Evolutionary conservation across 2,888 invertebrate genomes (phyloP).

Genomic region (Galerucella pusilla): DNA sequence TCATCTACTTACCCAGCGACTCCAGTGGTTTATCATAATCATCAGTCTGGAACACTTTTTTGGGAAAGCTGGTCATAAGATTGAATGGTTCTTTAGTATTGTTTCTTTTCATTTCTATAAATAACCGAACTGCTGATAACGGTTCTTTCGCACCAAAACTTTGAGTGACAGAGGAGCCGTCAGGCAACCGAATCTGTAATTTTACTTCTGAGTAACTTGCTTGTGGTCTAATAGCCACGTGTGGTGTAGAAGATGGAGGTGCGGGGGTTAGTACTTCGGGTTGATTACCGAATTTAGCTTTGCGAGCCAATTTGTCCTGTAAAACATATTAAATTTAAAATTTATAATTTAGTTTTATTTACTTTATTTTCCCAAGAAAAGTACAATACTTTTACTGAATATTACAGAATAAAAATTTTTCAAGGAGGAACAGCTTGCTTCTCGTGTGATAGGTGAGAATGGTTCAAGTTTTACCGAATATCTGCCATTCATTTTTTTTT

Average conservation of each 20-base stretch:
- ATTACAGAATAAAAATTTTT: too few relatives aligned
- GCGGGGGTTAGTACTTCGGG: constrained; percentile 43
- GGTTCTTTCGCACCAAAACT: constrained; percentile 88
- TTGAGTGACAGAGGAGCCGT: constrained; percentile 79
- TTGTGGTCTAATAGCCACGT: constrained; percentile 40
- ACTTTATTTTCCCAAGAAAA: too few relatives aligned
- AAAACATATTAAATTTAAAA: background rate
- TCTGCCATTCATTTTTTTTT: too few relatives aligned
- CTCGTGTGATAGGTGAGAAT: too few relatives aligned
- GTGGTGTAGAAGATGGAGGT: constrained; percentile 47
- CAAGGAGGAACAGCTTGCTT: too few relatives aligned
- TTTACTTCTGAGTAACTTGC: constrained; percentile 75
- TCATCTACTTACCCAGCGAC: constrained; percentile 75
- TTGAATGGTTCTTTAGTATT: constrained; percentile 76
- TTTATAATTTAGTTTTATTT: too few relatives aligned
- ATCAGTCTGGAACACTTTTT: constrained; percentile 84
- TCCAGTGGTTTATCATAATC: constrained; percentile 91
- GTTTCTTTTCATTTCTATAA: constrained; percentile 84
- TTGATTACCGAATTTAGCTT: constrained; percentile 68
- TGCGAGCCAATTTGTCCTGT: constrained; percentile 87
- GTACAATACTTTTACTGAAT: too few relatives aligned
- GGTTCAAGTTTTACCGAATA: too few relatives aligned
- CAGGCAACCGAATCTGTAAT: constrained; percentile 81
- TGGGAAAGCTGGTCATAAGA: constrained; percentile 92
- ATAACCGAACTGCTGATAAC: constrained; percentile 90